phyloP scores from a whole-genome alignment of 2,113 vertebrate genomes.

The Jacana jacana region DNA sequence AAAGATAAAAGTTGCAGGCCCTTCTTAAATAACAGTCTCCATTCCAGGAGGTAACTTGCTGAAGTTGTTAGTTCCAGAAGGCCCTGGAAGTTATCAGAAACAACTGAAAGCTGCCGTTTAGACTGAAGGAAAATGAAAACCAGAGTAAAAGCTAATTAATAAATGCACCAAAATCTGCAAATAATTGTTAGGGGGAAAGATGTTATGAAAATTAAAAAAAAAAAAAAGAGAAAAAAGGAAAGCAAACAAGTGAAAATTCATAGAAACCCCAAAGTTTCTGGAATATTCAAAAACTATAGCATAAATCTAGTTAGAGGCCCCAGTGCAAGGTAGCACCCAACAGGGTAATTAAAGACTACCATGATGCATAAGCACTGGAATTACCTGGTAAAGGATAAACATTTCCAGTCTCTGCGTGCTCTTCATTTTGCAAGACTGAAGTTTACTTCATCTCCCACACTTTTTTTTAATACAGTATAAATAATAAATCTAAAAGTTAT shows the following conservation, averaged over 20 bases:
- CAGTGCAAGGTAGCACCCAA: not conserved
- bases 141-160: not conserved
- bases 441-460: not conserved
- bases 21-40: not conserved
- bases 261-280: not conserved
- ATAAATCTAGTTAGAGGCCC: not conserved
- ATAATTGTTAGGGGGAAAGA: not conserved
- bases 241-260: not conserved
- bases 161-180: not conserved
- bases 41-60: not conserved
- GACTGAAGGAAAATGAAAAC: not conserved
- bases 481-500: not conserved
- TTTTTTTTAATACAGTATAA: not conserved
- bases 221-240: not conserved
- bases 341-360: not conserved
- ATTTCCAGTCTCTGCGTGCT: not conserved
- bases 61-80: not conserved
- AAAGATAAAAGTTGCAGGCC: not conserved
- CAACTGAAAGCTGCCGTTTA: not conserved
- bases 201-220: not conserved
- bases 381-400: not conserved
- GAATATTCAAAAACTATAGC: not conserved
- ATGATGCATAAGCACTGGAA: not conserved
- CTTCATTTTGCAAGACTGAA: not conserved
- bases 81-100: not conserved